These are phyloP conservation scores for Telmatherina bonti DNA, from an alignment of 2,797 vertebrate species.

Conservation along the genomic window DNA sequence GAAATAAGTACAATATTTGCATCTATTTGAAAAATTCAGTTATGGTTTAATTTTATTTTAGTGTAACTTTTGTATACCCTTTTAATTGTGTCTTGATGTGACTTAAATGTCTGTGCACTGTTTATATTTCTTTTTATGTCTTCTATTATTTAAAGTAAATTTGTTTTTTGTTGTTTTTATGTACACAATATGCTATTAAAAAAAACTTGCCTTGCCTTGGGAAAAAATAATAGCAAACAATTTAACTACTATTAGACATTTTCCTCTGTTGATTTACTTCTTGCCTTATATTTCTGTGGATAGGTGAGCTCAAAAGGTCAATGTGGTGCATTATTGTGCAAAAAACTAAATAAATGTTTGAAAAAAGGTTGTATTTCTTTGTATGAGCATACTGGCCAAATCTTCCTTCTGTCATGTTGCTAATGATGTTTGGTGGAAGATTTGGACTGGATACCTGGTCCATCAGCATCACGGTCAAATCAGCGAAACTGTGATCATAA, in stretches of 20 bases:
- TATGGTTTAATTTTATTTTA: not conserved
- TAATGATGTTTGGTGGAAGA: not conserved
- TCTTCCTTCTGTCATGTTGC: not conserved
- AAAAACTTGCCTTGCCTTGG: not conserved
- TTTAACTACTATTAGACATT: too few relatives aligned
- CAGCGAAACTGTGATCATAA: slow-evolving; percentile 7
- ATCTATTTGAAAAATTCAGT: not conserved
- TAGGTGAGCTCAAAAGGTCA: too few relatives aligned
- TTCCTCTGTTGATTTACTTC: not conserved
- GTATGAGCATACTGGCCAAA: not conserved
- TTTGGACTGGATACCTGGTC: not conserved
- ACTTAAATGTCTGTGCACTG: not conserved
- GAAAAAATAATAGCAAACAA: not conserved
- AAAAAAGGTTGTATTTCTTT: not conserved
- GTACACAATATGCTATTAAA: not conserved
- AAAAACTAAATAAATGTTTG: not conserved
- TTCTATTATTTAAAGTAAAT: too few relatives aligned
- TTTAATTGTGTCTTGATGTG: too few relatives aligned
- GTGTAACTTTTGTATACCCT: not conserved
- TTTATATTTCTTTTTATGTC: not conserved
- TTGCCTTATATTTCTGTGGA: too few relatives aligned
- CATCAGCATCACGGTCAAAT: not conserved
- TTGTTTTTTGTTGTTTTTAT: too few relatives aligned
- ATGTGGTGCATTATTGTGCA: not conserved
- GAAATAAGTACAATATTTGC: not conserved